Percentiles rank a stretch among this genome's conserved stretches.
Conservation (phyloP, 1,140 invertebrate species). For the Piezodorus guildinii region DNA sequence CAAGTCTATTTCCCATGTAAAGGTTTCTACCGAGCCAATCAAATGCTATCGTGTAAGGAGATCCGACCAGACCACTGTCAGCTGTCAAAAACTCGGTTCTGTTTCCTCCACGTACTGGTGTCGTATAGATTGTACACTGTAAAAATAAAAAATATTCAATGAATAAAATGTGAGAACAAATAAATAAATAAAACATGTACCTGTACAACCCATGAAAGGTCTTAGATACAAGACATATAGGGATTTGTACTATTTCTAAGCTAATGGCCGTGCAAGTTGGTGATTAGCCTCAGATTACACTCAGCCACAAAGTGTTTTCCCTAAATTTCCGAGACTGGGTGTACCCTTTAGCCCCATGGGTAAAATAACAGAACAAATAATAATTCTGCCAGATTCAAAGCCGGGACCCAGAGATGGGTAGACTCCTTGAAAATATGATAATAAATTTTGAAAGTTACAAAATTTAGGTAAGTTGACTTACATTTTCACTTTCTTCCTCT, state of each 20-base stretch:
- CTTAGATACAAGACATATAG: no score
- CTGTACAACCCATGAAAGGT: no score
- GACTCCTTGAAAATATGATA: background rate
- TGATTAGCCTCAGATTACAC: no score
- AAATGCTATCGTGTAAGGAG: conserved; percentile 82
- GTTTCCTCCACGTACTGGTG: conserved; percentile 76
- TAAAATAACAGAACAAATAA: no score
- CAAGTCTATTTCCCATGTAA: conserved; percentile 82
- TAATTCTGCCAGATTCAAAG: no score
- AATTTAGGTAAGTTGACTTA: conserved; percentile 29
- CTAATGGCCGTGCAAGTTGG: no score
- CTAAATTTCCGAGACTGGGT: no score
- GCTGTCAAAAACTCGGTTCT: conserved; percentile 66
- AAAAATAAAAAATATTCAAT: conserved; percentile 31
- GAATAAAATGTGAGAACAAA: background rate
- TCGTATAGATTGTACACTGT: conserved; percentile 73
- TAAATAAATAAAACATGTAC: background rate
- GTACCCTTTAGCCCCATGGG: no score
- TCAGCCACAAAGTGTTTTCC: no score
- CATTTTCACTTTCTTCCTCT: conserved; percentile 49
- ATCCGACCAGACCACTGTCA: conserved; percentile 75
- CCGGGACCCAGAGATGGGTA: no score
- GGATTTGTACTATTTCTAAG: no score
- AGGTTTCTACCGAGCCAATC: conserved; percentile 94
- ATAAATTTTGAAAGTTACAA: background rate